Evolutionary conservation across 2,113 vertebrate genomes (phyloP), one percentile per base, ranked within the genome.

Genomic region (Genyomyrus donnyi): DNA sequence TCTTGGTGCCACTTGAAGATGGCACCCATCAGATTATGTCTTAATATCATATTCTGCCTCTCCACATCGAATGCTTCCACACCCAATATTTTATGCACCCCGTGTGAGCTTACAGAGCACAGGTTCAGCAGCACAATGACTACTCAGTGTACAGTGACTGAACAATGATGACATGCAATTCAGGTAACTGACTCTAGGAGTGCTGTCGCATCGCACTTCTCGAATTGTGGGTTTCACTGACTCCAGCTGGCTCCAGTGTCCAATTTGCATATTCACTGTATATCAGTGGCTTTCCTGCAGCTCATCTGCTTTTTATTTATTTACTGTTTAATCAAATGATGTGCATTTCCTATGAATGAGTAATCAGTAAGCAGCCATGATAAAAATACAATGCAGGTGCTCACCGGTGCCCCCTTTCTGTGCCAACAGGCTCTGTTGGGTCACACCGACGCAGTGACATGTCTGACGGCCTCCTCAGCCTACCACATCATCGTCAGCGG

Each of bases 401-500:
- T 88, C 19, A 24, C 21, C 9, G 21, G 13, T 15, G 35, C 19
- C 21, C 35, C 27, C 48, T 49, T 49, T 21, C 50, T 87, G 42
- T 85, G 39, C 17, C 56, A 7, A 0, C 17, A 99, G 98, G 98
- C 98, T 0, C 91, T 99, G n/a, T 96, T 99, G 24, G 98, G 98
- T 86, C 98, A 99, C 94, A 99, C 98, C 0, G 98, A 99, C 9
- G 97, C 97, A 0, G 97, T 99, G 3, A 99, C 98, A 0, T 99
- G 98, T 58, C 92, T 99, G 77, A 99, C 97, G 0, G 98, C 98
- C 0, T 99, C 98, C 0, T 93, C 98, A 0, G 97, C 98, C 1
- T 99, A 99, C 92, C 98, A 99, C 94, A 99, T 99, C 0, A 96
- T 99, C 0, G 98, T 99, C 87, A 99, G 98, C 0, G 98, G 98